Base-by-base conservation (phyloP, 2,113 vertebrate species). In the Tylochromis polylepis region DNA sequence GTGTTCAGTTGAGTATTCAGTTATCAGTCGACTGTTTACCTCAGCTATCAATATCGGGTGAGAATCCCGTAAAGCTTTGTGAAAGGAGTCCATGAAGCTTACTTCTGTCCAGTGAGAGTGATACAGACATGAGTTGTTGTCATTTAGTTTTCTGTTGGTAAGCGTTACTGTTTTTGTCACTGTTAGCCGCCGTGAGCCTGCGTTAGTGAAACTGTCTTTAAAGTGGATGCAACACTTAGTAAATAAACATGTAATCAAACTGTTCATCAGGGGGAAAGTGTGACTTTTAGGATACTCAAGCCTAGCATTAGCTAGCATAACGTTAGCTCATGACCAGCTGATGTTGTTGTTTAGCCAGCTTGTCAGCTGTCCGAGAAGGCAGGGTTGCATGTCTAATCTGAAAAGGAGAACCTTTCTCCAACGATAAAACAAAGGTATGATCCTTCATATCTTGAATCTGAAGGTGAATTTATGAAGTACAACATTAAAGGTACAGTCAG, bases 21-120 rank as follows among this genome's bases (percentile, higher is more conserved):
- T 67, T 67, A 41, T 22, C 62, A 22, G 62, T 41, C 41, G 1
- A 22, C 36, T 67, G 60, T 65, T 65, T 65, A 65, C 20, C 60
- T 65, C 60, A 65, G 34, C 34, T 38, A 7, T 41, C 62, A 67
- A 12, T 67, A 34, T 9, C 15, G 62, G 36, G 0, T 67, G 62
- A 67, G 1, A 67, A 2, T 0, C 36, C 1, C 24, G 62, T 67
- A 67, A 67, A 15, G 15, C 8, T 15, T 41, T 15, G 62, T 67
- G 22, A 34, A 41, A n/a, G 31, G n/a, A 41, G 3, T 67, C 62
- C 0, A 3, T 67, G 62, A 67, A 67, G 20, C 62, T 41, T 38
- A 41, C 20, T 0, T 67, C 62, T 67, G 34, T 0, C 0, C 11
- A 67, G 0, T 67, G 34, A 67, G 7, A 67, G 2, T 8, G 20